These are phyloP conservation scores for Cettia cetti DNA, from an alignment of 2,113 vertebrate species.

Conservation along the genomic window DNA sequence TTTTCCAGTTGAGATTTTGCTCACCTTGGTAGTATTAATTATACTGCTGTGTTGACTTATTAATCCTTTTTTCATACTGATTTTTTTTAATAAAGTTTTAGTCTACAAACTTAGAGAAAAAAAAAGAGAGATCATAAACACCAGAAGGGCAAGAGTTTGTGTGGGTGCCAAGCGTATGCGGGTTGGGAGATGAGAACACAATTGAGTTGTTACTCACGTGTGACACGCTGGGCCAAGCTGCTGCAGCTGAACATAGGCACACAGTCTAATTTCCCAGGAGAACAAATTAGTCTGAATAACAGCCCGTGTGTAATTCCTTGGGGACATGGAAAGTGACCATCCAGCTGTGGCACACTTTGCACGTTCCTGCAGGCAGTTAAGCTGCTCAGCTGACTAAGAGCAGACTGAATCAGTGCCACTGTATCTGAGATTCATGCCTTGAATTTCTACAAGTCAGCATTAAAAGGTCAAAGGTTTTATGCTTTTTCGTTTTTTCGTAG, in stretches of 20 bases:
- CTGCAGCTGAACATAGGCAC: not conserved
- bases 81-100: not conserved
- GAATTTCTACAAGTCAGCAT: not conserved
- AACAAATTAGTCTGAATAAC: not conserved
- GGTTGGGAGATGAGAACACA: not conserved
- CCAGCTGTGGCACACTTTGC: rapidly evolving
- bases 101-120: not conserved
- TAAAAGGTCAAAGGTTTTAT: not conserved
- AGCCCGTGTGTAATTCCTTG: not conserved
- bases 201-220: not conserved
- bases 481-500: not conserved
- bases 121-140: not conserved
- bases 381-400: not conserved
- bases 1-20: not conserved
- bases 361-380: rapidly evolving
- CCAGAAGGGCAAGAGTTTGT: not conserved
- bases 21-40: not conserved
- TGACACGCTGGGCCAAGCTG: not conserved
- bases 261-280: not conserved
- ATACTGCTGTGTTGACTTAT: not conserved
- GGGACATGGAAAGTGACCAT: not conserved
- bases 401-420: not conserved
- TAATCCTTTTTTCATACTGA: not conserved
- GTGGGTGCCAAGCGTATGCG: rapidly evolving
- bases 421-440: not conserved